These are phyloP conservation scores for Macrotis lagotis DNA, from an alignment of 2,113 vertebrate species.

Conservation along the genomic window DNA sequence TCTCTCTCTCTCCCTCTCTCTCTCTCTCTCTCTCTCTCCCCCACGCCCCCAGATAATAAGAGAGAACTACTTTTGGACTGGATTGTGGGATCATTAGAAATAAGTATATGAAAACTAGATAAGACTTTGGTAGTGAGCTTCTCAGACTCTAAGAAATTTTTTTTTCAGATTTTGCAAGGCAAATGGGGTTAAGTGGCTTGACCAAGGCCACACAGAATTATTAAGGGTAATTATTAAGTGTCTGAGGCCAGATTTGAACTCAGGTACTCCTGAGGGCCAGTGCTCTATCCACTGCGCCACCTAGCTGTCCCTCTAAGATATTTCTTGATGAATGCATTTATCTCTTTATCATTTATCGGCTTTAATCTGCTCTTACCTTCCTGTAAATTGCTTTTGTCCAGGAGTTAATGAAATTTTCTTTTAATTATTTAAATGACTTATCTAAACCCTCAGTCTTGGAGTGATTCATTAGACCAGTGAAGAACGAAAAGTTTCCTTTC, in stretches of 20 bases:
- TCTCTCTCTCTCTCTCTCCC: too few relatives aligned
- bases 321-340: not conserved
- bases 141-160: not conserved
- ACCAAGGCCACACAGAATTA: too few relatives aligned
- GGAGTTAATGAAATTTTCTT: not conserved
- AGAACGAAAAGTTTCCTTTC: not conserved
- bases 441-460: not conserved
- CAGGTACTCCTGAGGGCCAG: too few relatives aligned
- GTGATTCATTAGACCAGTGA: not conserved
- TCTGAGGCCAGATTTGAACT: too few relatives aligned
- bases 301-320: too few relatives aligned
- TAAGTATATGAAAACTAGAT: not conserved
- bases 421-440: not conserved
- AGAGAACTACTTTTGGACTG: too few relatives aligned
- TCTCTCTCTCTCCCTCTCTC: too few relatives aligned
- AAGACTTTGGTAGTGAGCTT: not conserved
- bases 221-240: too few relatives aligned
- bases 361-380: not conserved
- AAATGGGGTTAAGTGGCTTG: too few relatives aligned
- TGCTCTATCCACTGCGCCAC: too few relatives aligned
- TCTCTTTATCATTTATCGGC: not conserved
- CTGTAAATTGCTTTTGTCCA: not conserved
- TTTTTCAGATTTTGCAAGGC: too few relatives aligned
- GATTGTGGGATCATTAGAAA: not conserved
- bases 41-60: too few relatives aligned